phyloP scores from a whole-genome alignment of 1,140 invertebrate genomes.

The Idris sp. region DNA sequence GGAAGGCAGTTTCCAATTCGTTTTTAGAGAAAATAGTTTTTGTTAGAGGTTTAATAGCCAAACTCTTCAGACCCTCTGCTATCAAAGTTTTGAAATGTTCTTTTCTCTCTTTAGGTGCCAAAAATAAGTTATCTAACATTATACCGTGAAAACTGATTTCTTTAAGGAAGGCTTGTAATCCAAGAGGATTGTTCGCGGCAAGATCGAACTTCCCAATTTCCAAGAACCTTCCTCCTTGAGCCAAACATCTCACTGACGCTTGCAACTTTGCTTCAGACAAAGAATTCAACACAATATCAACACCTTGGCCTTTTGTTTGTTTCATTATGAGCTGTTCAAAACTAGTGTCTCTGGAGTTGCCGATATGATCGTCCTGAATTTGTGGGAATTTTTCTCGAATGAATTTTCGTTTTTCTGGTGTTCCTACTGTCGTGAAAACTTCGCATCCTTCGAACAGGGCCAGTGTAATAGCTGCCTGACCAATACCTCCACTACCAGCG shows the following conservation, averaged over 20 bases:
- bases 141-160: slow-evolving; percentile 90
- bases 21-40: slow-evolving; percentile 74
- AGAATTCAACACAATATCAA: slow-evolving; percentile 89
- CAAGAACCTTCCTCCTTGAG: slow-evolving; percentile 83
- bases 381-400: slow-evolving; percentile 83
- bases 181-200: slow-evolving; percentile 81
- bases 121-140: slow-evolving; percentile 83
- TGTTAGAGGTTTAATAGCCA: slow-evolving; percentile 76
- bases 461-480: slow-evolving; percentile 87
- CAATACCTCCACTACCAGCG: slow-evolving; percentile 87
- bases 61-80: slow-evolving; percentile 78
- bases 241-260: slow-evolving; percentile 88
- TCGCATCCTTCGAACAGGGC: slow-evolving; percentile 83
- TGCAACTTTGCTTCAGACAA: slow-evolving; percentile 87
- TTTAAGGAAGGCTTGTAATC: slow-evolving; percentile 87
- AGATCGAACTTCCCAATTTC: slow-evolving; percentile 90
- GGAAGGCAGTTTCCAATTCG: slow-evolving; percentile 78
- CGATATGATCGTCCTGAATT: slow-evolving; percentile 83
- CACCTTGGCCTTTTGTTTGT: slow-evolving; percentile 82
- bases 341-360: slow-evolving; percentile 84
- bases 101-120: slow-evolving; percentile 66
- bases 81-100: slow-evolving; percentile 69
- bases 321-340: slow-evolving; percentile 85
- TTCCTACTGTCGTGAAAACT: slow-evolving; percentile 85
- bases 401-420: slow-evolving; percentile 84